Conservation (phyloP, 2,888 invertebrate species). For the Tipula confusa region DNA sequence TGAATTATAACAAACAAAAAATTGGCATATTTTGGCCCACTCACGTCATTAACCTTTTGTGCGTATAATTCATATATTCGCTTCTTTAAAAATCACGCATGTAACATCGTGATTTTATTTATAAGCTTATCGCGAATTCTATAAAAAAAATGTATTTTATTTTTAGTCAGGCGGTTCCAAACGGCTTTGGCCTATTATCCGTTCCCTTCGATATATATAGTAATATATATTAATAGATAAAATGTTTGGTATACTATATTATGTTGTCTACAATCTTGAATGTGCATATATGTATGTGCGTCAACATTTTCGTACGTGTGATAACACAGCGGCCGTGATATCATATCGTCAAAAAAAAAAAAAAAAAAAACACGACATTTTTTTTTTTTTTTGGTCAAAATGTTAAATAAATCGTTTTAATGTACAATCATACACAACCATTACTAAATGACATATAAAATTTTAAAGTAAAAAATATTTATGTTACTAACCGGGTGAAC, state of each 20-base stretch:
- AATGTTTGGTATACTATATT: neutral
- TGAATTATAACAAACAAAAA: neutral
- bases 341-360: neutral
- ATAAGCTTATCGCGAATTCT: neutral
- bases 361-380: neutral
- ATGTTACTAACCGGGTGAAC: slow-evolving; percentile 66
- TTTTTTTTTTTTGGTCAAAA: slow-evolving; percentile 13
- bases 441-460: slow-evolving; percentile 40
- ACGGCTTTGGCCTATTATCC: neutral
- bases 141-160: neutral
- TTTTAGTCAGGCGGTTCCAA: neutral
- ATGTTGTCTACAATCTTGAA: neutral
- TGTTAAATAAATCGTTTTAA: neutral
- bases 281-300: neutral
- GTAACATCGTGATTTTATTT: neutral
- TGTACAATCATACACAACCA: neutral
- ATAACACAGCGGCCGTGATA: neutral
- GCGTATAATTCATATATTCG: neutral
- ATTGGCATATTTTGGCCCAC: neutral
- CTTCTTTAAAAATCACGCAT: neutral
- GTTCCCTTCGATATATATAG: neutral
- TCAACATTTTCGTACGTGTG: neutral
- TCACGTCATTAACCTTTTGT: neutral
- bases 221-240: neutral
- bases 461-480: no score